Base-by-base conservation (phyloP, 2,797 vertebrate species). In the Cryptoprocta ferox region DNA sequence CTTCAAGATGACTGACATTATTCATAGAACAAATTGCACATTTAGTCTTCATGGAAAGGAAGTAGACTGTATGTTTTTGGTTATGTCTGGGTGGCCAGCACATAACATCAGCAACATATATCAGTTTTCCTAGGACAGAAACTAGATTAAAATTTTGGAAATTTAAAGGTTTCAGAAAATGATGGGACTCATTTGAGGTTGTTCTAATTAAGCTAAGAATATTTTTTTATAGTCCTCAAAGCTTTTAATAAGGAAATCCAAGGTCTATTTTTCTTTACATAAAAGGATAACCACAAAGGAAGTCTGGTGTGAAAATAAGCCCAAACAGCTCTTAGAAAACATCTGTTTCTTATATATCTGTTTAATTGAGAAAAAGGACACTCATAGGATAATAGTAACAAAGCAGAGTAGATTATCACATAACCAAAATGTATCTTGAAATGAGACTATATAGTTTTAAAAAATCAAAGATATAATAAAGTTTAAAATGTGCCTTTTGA, bases 201-300 rank as follows among this genome's bases (percentile, higher is more conserved):
- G 10, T 91, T 63, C 68, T 81, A 81, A 94, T 95, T 94, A 96
- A 94, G 21, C 66, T 59, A 89, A 84, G 59, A 19, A 84, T 95
- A 13, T 10, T 56, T 92, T 93, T 93, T 88, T 80, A 87, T 87
- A 82, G 63, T 84, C 87, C 66, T 97, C 63, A 50, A 89, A 94
- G 73, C 94, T 56, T 78, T 13, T 87, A 93, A 97, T 87, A 93
- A 97, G 70, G 39, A 78, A 42, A 84, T 53, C 45, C 80, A 87
- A 84, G 18, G 16, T 94, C 83, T 95, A 56, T 84, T 97, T 96
- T 94, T 95, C 83, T 91, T 78, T 13, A 56, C 61, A 53, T 96
- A 85, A 92, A 93, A 95, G 39, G 89, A 92, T 86, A 95, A 88
- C 78, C 94, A 88, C 87, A 95, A 65, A 97, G 81, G 70, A 97